A percentile compares a stretch with the other conserved stretches of the same genome.
These are phyloP conservation scores for Zaprionus nigranus DNA, from an alignment of 1,140 invertebrate species.

Conservation along the genomic window DNA sequence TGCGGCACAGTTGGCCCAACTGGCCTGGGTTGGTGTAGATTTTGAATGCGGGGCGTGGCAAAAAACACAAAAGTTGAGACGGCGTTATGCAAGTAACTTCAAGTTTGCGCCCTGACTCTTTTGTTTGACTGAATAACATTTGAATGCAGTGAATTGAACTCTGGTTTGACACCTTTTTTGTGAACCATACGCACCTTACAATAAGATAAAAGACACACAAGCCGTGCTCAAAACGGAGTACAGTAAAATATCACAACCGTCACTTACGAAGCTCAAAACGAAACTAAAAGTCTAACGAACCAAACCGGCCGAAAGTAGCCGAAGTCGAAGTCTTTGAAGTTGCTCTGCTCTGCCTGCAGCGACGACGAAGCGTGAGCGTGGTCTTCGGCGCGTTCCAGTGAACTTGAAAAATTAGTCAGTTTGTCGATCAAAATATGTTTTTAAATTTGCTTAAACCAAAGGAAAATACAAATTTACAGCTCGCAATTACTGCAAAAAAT, in stretches of 20 bases:
- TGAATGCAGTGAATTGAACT: slow-evolving; percentile 30
- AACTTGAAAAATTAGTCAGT: slow-evolving; percentile 81
- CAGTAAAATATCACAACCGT: slow-evolving; percentile 53
- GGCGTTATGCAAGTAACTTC: slow-evolving; percentile 22
- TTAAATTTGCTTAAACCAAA: background rate
- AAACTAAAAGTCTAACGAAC: slow-evolving; percentile 75
- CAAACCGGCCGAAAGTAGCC: slow-evolving; percentile 5
- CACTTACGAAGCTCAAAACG: slow-evolving; percentile 58
- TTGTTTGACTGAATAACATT: slow-evolving; percentile 45
- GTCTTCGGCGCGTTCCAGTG: slow-evolving; percentile 43
- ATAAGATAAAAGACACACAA: background rate
- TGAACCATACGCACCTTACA: slow-evolving; percentile 37
- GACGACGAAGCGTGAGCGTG: slow-evolving; percentile 10
- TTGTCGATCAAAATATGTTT: background rate
- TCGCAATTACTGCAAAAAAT: slow-evolving; percentile 15
- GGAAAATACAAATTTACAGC: slow-evolving; percentile 17
- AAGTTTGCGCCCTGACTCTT: slow-evolving; percentile 72
- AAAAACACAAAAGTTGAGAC: background rate
- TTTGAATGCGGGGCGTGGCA: slow-evolving; percentile 12
- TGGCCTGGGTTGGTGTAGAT: background rate
- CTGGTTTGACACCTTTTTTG: slow-evolving; percentile 33
- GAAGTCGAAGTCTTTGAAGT: background rate
- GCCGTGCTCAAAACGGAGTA: background rate
- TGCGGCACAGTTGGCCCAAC: slow-evolving; percentile 20
- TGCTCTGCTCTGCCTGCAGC: too few relatives aligned